phyloP scores from a whole-genome alignment of 2,888 invertebrate species.

The Meliscaeva auricollis region DNA sequence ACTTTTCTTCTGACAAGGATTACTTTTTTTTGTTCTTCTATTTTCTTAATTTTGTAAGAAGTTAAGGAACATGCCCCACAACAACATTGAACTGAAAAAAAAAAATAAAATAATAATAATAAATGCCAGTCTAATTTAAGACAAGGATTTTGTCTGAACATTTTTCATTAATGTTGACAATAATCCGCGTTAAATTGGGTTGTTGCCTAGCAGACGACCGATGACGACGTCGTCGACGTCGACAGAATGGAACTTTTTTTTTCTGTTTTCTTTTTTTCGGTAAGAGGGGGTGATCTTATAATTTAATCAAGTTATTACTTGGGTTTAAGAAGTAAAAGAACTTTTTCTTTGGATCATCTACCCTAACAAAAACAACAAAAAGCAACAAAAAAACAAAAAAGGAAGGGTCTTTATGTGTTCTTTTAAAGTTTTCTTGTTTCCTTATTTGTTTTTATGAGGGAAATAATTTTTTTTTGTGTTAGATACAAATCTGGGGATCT shows the following conservation, averaged over 20 bases:
- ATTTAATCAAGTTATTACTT: constrained; percentile 62
- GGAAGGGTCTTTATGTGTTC: too few relatives aligned
- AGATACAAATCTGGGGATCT: constrained; percentile 41
- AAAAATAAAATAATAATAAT: background rate
- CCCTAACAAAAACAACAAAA: background rate
- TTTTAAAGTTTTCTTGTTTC: background rate
- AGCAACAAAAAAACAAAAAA: too few relatives aligned
- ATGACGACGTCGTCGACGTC: too few relatives aligned
- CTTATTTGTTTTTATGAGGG: constrained; percentile 14
- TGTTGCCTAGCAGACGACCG: constrained; percentile 58
- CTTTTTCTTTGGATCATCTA: background rate
- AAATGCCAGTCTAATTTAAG: constrained; percentile 32
- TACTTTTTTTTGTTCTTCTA: constrained; percentile 6
- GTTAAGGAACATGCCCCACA: background rate
- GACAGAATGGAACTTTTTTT: background rate
- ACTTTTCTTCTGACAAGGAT: background rate
- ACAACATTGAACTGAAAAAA: background rate
- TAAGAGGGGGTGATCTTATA: constrained; percentile 11
- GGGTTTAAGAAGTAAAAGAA: constrained; percentile 12
- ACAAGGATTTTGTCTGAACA: constrained; percentile 32
- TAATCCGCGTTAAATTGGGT: constrained; percentile 68
- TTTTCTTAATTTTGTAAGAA: background rate
- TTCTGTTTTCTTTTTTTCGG: too few relatives aligned
- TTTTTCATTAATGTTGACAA: constrained; percentile 50
- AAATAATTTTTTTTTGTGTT: background rate